phyloP scores from a whole-genome alignment of 2,888 invertebrate genomes.

The Diaphora mendica region DNA sequence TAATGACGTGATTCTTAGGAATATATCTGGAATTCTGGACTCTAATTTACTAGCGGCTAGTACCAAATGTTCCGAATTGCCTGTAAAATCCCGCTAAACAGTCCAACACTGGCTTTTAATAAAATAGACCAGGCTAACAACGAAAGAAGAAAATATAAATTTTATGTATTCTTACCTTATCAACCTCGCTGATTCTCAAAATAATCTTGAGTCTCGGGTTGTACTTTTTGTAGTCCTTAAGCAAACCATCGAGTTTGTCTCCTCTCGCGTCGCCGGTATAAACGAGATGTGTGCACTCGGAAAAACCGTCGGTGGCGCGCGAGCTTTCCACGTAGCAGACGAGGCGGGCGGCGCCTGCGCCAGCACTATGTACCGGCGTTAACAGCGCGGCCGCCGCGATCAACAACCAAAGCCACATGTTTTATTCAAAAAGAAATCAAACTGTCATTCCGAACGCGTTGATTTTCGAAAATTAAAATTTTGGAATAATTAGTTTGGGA shows the following conservation, averaged over 20 bases:
- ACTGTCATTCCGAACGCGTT: conserved; percentile 68
- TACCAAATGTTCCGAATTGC: background rate
- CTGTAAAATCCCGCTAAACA: background rate
- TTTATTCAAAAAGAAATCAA: conserved; percentile 59
- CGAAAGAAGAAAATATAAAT: background rate
- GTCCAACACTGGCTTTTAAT: background rate
- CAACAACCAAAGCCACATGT: conserved; percentile 77
- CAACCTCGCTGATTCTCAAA: conserved; percentile 83
- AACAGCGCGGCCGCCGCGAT: conserved; percentile 67
- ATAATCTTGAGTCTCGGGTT: conserved; percentile 85
- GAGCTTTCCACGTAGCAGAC: conserved; percentile 79
- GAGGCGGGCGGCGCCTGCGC: conserved; percentile 81
- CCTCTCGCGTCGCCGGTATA: conserved; percentile 79
- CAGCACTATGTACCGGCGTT: conserved; percentile 65
- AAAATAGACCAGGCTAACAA: background rate
- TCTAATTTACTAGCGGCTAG: background rate
- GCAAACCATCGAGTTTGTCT: conserved; percentile 73
- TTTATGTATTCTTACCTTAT: conserved; percentile 81
- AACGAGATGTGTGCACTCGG: conserved; percentile 84
- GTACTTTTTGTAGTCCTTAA: conserved; percentile 82
- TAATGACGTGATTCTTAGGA: background rate
- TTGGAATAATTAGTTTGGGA: conserved; percentile 51
- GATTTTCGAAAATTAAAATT: conserved; percentile 56
- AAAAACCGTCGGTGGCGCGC: conserved; percentile 64
- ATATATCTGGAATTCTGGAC: background rate